Base-by-base conservation (phyloP, 2,888 invertebrate genomes). In the Scaeva pyrastri region DNA sequence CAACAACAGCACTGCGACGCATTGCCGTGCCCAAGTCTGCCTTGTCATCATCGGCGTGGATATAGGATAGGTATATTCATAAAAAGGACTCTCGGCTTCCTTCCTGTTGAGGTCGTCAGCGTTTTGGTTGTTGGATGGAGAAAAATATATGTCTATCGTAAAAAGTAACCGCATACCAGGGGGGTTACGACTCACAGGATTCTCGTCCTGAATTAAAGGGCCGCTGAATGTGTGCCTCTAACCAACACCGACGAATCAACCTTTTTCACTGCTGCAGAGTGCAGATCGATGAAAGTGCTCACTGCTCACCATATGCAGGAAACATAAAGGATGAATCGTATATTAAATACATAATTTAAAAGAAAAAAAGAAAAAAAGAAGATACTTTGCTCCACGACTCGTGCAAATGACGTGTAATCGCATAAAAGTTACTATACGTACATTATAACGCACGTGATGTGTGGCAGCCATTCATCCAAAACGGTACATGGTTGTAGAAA, bases 101-200 rank as follows among this genome's bases (percentile, higher is more conserved):
- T 62, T 58, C 48, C 56, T 31, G 50, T 50, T 60, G 56, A 23
- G 72, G 66, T 39, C 55, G 74, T 36, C 64, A 41, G 41, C 64
- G 52, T 43, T 52, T 62, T 52, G 62, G 52, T 14, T 58, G 39
- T 23, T n/a, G 56, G 16, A 72, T 58, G 56, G 70, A 73, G 41
- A 52, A 48, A 66, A 50, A 75, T 84, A 75, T 75, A 75, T 75
- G 68, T 84, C 66, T 56, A 85, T 85, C 81, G 48, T 74, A 86
- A 86, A 86, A 81, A 81, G 64, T 86, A 78, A 81, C 81, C 86
- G 70, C 86, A 74, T 71, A 78, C 71, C 86, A 81, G 52, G 56
- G 58, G 77, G 68, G 86, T 64, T 77, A 80, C 85, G 76, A 76
- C 76, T 76, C 66, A 68, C 76, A 66, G 39, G 76, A 76, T 76